Evolutionary conservation across 2,888 invertebrate species (phyloP), one percentile per base, ranked within the genome.

Genomic region (Phragmatobia fuliginosa): DNA sequence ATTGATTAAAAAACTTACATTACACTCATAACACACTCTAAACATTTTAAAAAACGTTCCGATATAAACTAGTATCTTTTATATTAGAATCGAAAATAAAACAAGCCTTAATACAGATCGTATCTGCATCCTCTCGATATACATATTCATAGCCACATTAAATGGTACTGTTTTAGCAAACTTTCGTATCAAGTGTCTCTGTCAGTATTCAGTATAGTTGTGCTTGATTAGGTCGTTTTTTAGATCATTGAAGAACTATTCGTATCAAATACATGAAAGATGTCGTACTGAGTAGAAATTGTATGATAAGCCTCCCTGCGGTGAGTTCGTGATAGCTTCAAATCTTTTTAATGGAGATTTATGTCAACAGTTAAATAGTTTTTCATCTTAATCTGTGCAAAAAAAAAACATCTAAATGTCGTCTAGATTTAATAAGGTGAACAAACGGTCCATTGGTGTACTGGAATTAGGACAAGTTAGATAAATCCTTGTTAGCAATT

Each of bases 231-330:
- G 25, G 25, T 52, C 52, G 52, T 52, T 52, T 52, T 52, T 3
- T 14, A 25, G 52, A 28, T 52, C 52, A 52, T 52, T 25, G 11
- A 52, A 49, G 45, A 49, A n/a, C 52, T n/a, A 52, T 52, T 52
- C 25, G 52, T 52, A 52, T 28, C 52, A n/a, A 28, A 52, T 14
- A 52, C 1, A 28, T 25, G 25, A 52, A 70, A 65, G 65, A 56
- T 49, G 62, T 78, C 70, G 62, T 58, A 72, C 32, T 73, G 66
- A 68, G 70, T 61, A 14, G 67, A n/a, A 52, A 41, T 52, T 66
- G 67, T 45, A 31, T 70, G 67, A 25, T 25, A 14, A 49, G 45
- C 21, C n/a, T n/a, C 45, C 45, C 45, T 49, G 45, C 14, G 14
- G 52, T 25, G 52, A 52, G 25, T 25, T 52, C 52, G 25, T 52